Percentiles rank a stretch among this genome's conserved stretches.
These are phyloP conservation scores for Oxycera nigricornis DNA, from an alignment of 2,888 invertebrate genomes.

Conservation along the genomic window DNA sequence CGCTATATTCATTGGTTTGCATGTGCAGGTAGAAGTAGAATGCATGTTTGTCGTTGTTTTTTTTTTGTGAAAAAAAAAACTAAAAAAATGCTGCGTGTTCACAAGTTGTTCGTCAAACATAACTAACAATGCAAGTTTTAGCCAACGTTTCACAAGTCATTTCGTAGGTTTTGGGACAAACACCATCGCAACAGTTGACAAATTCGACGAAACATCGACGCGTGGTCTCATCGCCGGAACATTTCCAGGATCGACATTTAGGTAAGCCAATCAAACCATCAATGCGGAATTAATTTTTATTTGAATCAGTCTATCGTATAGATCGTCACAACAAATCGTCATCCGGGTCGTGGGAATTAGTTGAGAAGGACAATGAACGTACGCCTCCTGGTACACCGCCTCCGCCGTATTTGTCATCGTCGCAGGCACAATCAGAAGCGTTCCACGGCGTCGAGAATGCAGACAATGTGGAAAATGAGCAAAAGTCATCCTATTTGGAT, in stretches of 20 bases:
- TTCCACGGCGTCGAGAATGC: conserved; percentile 1
- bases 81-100: too few species aligned
- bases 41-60: too few species aligned
- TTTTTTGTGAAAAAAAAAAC: too few species aligned
- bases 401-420: conserved; percentile 72
- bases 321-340: conserved; percentile 60
- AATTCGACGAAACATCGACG: conserved; percentile 60
- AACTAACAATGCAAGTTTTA: too few species aligned
- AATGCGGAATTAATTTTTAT: background rate
- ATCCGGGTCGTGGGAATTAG: conserved; percentile 61
- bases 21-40: too few species aligned
- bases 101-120: too few species aligned
- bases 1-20: too few species aligned
- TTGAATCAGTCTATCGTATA: conserved; percentile 46
- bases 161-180: conserved; percentile 58
- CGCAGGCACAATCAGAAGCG: conserved; percentile 47
- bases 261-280: background rate
- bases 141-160: background rate
- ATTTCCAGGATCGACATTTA: conserved; percentile 56
- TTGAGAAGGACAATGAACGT: conserved; percentile 61
- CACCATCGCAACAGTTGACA: conserved; percentile 56
- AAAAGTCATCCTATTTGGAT: conserved; percentile 36
- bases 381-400: conserved; percentile 89
- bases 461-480: conserved; percentile 37
- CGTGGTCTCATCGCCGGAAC: conserved; percentile 62